These are phyloP conservation scores for Rapana venosa DNA, from an alignment of 2,888 invertebrate genomes.

Conservation along the genomic window DNA sequence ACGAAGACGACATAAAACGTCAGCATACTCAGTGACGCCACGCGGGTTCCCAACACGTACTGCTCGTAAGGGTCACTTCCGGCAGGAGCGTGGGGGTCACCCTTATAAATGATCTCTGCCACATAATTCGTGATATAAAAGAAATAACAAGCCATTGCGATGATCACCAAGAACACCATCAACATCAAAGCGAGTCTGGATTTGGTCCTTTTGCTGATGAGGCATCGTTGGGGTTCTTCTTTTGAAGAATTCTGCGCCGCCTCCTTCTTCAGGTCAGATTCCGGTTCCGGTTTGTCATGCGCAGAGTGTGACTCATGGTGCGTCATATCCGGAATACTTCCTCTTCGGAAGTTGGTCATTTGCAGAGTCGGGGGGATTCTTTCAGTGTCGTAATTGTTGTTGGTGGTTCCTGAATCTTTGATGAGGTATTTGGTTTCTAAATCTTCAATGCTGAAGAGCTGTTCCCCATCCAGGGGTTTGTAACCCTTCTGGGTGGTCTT, in stretches of 20 bases:
- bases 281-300: not conserved
- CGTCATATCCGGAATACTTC: no score
- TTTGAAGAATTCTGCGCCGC: no score
- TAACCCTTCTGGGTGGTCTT: not conserved
- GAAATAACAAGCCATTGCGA: not conserved
- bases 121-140: slow-evolving; percentile 39
- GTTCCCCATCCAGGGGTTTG: not conserved
- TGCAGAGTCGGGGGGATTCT: no score
- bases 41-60: slow-evolving; percentile 24
- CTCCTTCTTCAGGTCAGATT: not conserved
- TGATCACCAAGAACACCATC: slow-evolving; percentile 18
- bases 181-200: not conserved
- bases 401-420: not conserved
- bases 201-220: not conserved
- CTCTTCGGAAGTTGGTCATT: no score
- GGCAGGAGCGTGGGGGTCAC: slow-evolving; percentile 22
- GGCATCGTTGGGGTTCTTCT: no score
- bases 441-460: not conserved
- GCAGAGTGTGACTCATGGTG: not conserved
- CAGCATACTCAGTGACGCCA: slow-evolving; percentile 36
- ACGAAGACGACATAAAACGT: slow-evolving; percentile 10
- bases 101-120: slow-evolving; percentile 30
- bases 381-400: not conserved
- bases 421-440: not conserved
- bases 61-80: slow-evolving; percentile 15